Conservation (phyloP, 2,797 vertebrate species). For the Epinephelus coioides region DNA sequence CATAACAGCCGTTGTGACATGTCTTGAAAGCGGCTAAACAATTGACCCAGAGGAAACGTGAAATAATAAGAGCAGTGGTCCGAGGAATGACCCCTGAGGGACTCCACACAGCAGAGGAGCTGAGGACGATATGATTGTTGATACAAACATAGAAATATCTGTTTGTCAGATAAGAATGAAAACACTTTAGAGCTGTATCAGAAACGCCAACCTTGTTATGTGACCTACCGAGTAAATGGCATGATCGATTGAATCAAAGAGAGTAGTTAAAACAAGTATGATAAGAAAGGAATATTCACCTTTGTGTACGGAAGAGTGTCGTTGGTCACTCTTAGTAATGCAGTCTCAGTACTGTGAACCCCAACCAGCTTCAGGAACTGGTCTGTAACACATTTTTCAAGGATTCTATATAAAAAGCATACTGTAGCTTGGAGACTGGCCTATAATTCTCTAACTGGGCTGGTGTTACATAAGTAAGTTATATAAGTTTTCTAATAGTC, state of each 20-base stretch:
- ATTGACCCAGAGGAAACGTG: no score
- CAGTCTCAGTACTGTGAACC: neutral
- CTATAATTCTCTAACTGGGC: neutral
- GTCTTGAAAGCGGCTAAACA: no score
- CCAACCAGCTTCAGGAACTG: neutral
- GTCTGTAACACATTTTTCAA: neutral
- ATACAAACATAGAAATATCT: neutral
- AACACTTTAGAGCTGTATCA: neutral
- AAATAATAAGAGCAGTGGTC: no score
- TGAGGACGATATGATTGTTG: no score
- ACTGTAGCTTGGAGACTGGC: neutral
- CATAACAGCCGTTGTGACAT: no score
- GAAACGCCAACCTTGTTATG: neutral
- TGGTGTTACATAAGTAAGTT: neutral
- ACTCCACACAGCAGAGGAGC: no score
- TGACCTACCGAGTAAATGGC: neutral
- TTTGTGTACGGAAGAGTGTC: neutral
- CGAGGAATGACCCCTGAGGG: no score
- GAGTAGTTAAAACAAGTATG: neutral
- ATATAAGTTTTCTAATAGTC: neutral
- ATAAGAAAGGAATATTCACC: neutral
- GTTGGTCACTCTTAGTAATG: neutral
- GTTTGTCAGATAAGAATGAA: neutral
- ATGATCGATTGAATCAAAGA: neutral
- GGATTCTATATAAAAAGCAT: neutral